These are phyloP conservation scores for Amphiduros pacificus DNA, from an alignment of 2,888 invertebrate genomes.

Conservation along the genomic window DNA sequence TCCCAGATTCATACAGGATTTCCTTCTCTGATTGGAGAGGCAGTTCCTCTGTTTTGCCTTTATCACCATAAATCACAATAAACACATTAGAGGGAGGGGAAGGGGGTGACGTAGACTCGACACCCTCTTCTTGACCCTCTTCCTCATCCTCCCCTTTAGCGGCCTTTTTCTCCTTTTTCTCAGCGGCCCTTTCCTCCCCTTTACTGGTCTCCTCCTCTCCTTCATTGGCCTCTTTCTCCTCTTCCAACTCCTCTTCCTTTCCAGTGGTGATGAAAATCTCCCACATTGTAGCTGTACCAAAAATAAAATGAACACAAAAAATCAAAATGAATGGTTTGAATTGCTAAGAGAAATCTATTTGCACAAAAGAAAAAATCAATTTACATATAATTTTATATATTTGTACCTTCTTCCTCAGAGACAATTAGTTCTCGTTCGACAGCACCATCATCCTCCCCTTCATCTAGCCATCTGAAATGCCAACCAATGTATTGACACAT, in stretches of 20 bases:
- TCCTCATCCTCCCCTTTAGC: conserved; percentile 3
- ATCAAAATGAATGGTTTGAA: neutral
- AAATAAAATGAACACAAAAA: no score
- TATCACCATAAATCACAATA: conserved; percentile 49
- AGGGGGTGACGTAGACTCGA: neutral
- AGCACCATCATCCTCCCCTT: conserved; percentile 33
- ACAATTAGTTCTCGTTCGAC: conserved; percentile 38
- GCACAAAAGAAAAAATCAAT: neutral
- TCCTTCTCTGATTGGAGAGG: conserved; percentile 10
- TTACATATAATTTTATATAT: neutral
- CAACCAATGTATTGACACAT: no score
- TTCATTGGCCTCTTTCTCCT: no score
- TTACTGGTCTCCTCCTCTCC: no score
- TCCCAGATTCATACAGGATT: conserved; percentile 42
- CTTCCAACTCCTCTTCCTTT: no score
- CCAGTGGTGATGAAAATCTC: no score
- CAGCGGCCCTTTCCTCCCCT: no score
- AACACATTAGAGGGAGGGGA: conserved; percentile 31
- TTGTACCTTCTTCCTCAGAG: conserved; percentile 24
- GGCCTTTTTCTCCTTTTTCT: neutral
- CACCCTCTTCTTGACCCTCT: no score
- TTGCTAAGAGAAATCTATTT: neutral
- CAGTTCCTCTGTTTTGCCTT: conserved; percentile 40
- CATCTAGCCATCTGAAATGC: conserved; percentile 29
- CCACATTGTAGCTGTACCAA: no score